Evolutionary conservation across 2,113 vertebrate species (phyloP), one percentile per base, ranked within the genome.

Genomic region (Neodontobutis hainanensis): DNA sequence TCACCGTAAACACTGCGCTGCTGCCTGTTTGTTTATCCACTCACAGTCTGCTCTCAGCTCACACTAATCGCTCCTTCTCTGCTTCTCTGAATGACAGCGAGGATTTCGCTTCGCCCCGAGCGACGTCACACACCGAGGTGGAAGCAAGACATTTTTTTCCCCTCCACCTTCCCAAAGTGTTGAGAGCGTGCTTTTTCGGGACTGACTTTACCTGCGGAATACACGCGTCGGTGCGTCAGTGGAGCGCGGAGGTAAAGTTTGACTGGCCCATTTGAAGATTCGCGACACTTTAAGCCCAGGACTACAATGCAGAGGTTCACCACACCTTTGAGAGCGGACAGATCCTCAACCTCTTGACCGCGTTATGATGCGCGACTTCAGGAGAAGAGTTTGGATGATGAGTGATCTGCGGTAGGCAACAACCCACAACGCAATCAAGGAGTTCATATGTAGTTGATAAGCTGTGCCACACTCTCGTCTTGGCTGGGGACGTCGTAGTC

Each of bases 41-140:
- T 67, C 15, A 51, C 58, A 60, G 36, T 59, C 64, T 44, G 58
- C 49, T 44, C 16, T 32, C n/a, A 32, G 44, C 51, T 45, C 61
- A 38, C 50, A 27, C 65, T 42, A 45, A 34, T 42, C 55, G 36
- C 65, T 42, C 46, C 14, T 35, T 4, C 45, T 66, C 27, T 52
- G 50, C 52, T 32, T 63, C 64, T 48, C 60, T 88, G 85, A 90
- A 82, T 90, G 84, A 90, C 88, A 91, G 87, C 75, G 81, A 89
- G 87, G 87, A 85, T 87, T 86, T 85, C 75, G 61, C 72, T 85
- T 89, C 77, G 86, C 90, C 90, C 66, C 66, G 60, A 90, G 92
- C 90, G 84, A 90, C 91, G 92, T 92, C 90, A 93, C 87, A 70
- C 86, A 71, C 65, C 46, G 69, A 85, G 83, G 88, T 89, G 89